Evolutionary conservation across 2,113 vertebrate genomes (phyloP).

Genomic region (Nesoenas mayeri): DNA sequence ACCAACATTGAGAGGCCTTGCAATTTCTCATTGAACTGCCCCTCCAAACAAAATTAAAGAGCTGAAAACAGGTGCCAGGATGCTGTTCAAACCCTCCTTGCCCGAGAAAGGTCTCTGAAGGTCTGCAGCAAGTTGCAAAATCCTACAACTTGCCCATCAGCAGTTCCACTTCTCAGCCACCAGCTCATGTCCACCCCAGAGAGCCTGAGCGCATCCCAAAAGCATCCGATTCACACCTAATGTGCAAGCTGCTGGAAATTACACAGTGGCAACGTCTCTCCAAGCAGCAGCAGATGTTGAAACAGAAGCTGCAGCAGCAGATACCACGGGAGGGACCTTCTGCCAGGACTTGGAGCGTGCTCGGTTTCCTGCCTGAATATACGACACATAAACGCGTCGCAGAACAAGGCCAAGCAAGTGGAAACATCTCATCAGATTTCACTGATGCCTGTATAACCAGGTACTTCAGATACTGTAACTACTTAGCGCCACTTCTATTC

Average conservation of each 20-base stretch:
- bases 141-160: background rate
- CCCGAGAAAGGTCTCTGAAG: background rate
- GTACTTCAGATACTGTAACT: background rate
- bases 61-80: background rate
- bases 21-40: background rate
- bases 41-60: background rate
- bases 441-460: background rate
- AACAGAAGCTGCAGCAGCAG: conserved; percentile 1
- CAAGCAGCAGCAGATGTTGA: background rate
- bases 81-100: background rate
- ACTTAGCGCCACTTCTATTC: background rate
- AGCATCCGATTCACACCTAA: accelerated
- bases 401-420: conserved; percentile 19
- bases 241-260: background rate
- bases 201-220: background rate
- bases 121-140: background rate
- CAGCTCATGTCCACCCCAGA: accelerated
- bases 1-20: background rate
- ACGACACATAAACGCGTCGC: background rate
- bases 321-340: background rate
- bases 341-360: background rate
- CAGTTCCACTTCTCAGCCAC: background rate
- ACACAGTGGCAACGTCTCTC: background rate
- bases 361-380: background rate
- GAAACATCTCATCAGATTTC: background rate